Conservation (phyloP, 2,888 invertebrate genomes). For the Elegia similella region DNA sequence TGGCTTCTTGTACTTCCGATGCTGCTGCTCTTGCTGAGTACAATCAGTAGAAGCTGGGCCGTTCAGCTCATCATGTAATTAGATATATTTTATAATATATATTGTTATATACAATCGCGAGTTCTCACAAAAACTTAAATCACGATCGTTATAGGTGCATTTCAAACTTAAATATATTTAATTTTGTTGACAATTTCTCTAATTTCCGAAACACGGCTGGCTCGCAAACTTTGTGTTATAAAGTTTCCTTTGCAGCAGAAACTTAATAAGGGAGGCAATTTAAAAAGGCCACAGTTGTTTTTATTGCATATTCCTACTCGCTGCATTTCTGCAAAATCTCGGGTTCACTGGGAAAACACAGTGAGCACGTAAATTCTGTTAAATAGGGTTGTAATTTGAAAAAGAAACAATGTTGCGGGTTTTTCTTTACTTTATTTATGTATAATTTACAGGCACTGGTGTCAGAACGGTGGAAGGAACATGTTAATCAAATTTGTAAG, state of each 20-base stretch:
- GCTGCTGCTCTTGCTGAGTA: no score
- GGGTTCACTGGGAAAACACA: neutral
- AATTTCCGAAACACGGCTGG: conserved; percentile 1
- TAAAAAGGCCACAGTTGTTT: conserved; percentile 9
- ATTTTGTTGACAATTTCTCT: conserved; percentile 6
- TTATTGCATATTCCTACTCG: conserved; percentile 10
- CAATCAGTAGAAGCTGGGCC: no score
- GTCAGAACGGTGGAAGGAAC: no score
- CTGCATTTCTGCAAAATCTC: conserved; percentile 9
- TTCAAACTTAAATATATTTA: neutral
- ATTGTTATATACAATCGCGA: no score
- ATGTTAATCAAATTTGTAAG: no score
- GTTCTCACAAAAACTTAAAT: no score
- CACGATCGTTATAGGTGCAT: no score
- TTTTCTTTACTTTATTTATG: neutral
- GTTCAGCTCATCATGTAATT: no score
- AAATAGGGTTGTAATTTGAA: neutral
- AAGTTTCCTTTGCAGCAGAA: neutral
- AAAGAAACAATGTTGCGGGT: neutral
- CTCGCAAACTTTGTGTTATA: neutral
- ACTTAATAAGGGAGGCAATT: conserved; percentile 11
- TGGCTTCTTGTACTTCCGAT: no score
- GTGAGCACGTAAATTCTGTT: neutral
- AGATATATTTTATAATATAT: no score
- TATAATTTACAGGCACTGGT: neutral